These are phyloP conservation scores for Chrysolina americana DNA, from an alignment of 2,888 invertebrate species.

Conservation along the genomic window DNA sequence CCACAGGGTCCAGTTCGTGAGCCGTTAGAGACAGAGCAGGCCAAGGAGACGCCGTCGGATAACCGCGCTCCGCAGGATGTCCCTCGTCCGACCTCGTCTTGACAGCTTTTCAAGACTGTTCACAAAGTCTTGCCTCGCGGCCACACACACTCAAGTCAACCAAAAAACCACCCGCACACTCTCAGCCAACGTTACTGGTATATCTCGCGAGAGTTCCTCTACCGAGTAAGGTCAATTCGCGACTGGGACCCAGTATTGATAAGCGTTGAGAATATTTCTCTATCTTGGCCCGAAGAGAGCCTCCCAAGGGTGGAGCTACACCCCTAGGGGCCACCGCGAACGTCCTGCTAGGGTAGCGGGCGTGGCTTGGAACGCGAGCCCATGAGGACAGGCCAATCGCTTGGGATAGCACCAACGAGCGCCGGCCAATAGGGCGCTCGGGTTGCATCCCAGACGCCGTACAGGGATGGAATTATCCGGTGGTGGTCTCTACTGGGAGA, in stretches of 20 bases:
- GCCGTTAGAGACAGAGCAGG: slow-evolving; percentile 73
- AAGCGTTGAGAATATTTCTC: slow-evolving; percentile 62
- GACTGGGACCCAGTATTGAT: slow-evolving; percentile 67
- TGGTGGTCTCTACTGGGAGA: slow-evolving; percentile 67
- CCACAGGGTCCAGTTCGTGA: slow-evolving; percentile 81
- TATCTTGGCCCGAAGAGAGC: slow-evolving; percentile 44
- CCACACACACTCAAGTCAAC: slow-evolving; percentile 41
- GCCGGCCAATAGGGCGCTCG: slow-evolving; percentile 35
- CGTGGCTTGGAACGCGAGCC: slow-evolving; percentile 58
- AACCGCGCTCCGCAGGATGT: slow-evolving; percentile 74
- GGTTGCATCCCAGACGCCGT: slow-evolving; percentile 29
- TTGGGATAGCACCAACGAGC: slow-evolving; percentile 57
- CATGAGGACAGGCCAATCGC: slow-evolving; percentile 61
- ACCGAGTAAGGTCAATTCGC: slow-evolving; percentile 66
- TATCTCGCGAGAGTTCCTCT: slow-evolving; percentile 66
- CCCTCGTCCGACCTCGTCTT: slow-evolving; percentile 86
- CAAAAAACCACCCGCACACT: slow-evolving; percentile 42
- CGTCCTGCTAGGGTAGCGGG: slow-evolving; percentile 58
- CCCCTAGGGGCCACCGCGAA: slow-evolving; percentile 68
- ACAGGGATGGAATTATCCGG: slow-evolving; percentile 53
- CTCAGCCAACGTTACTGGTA: slow-evolving; percentile 39
- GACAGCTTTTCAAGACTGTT: slow-evolving; percentile 60
- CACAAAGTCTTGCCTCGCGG: slow-evolving; percentile 43
- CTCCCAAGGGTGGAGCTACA: slow-evolving; percentile 66
- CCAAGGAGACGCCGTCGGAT: slow-evolving; percentile 86